These are phyloP conservation scores for Notocelia uddmanniana DNA, from an alignment of 2,888 invertebrate genomes.

Conservation along the genomic window DNA sequence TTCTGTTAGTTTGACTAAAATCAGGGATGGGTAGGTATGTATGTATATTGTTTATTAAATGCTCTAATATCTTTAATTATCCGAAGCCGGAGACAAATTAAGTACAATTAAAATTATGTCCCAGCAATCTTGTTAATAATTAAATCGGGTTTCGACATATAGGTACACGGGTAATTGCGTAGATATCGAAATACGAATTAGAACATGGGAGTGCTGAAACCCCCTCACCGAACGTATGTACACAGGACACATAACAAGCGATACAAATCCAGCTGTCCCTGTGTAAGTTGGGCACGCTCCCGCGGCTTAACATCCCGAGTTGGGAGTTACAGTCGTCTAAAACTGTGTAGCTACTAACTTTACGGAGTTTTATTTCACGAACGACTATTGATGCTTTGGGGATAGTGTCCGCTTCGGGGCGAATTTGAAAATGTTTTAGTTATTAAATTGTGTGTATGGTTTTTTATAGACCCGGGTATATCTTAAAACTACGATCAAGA, in stretches of 20 bases:
- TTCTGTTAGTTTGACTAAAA: too few species aligned
- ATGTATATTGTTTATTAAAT: too few species aligned
- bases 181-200: not conserved
- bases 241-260: not conserved
- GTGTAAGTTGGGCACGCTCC: not conserved
- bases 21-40: too few species aligned
- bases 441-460: not conserved
- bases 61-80: too few species aligned
- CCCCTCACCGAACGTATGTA: not conserved
- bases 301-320: conserved; percentile 27
- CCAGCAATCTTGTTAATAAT: too few species aligned
- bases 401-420: not conserved
- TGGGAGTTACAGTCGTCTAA: conserved; percentile 19
- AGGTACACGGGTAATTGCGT: not conserved
- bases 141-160: too few species aligned
- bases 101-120: too few species aligned
- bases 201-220: not conserved
- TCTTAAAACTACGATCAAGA: too few species aligned
- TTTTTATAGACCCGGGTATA: too few species aligned
- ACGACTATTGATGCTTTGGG: conserved; percentile 29
- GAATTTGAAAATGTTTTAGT: not conserved
- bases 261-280: conserved; percentile 20
- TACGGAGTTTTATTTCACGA: conserved; percentile 11
- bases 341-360: conserved; percentile 24
- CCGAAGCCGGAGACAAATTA: too few species aligned